Base-by-base conservation (phyloP, 1,140 invertebrate species). In the Drosophila chauvacae region DNA sequence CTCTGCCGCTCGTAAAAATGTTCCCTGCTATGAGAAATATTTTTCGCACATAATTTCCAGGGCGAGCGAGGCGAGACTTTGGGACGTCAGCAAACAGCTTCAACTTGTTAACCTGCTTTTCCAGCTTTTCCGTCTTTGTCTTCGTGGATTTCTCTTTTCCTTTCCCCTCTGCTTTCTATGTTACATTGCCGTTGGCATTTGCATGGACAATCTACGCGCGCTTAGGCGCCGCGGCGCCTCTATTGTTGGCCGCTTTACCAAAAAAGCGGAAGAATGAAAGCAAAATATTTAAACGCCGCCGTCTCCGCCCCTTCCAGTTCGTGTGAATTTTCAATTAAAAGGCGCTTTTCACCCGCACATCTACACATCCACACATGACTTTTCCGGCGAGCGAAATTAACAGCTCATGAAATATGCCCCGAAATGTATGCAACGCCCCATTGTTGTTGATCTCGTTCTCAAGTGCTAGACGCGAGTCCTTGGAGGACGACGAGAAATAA, bases 311-410 rank as follows among this genome's bases (percentile, higher is more conserved):
- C 48, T 33, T 30, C 16, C 55, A 39, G 33, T 33, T 55, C 73
- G 83, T 76, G 82, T 90, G 85, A 84, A 90, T 80, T 88, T 87
- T 85, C 86, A 88, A 88, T 88, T 90, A 90, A 88, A 88, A 90
- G 66, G 63, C 72, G 73, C 69, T 83, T 73, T 80, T 65, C 64
- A 7, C 60, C 51, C 14, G 20, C 14, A 10, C 9, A 11, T 7
- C 14, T 35, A 35, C 30, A 26, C 44, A 4, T 13, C 10, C 35
- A 60, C 62, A 77, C 76, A 71, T 69, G 41, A 53, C 58, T 66
- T 77, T 73, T 79, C 61, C 59, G 30, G 39, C 59, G 18, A 35
- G 59, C 63, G 56, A 80, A 90, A 85, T 78, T 87, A 90, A 90
- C 85, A 81, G 77, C 73, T 85, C 75, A 80, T 88, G 56, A 79